phyloP scores from a whole-genome alignment of 2,888 invertebrate species.

The Scaptomyza polygonia region DNA sequence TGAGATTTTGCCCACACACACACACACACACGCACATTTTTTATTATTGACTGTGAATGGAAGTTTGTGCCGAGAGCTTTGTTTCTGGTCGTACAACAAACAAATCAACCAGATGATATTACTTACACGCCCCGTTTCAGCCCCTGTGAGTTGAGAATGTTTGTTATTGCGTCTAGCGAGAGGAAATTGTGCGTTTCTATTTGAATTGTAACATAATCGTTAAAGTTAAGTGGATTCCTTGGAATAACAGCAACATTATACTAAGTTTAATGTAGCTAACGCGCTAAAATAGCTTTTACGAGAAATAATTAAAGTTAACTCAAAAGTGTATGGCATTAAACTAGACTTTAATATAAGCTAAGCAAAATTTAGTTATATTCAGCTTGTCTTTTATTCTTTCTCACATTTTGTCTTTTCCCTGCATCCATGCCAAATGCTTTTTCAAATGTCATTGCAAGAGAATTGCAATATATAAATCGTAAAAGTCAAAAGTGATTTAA shows the following conservation, averaged over 20 bases:
- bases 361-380: too few relatives aligned
- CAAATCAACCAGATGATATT: slow-evolving; percentile 22
- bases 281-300: too few relatives aligned
- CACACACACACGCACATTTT: too few relatives aligned
- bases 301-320: background rate
- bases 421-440: background rate
- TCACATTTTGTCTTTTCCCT: background rate
- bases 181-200: slow-evolving; percentile 44
- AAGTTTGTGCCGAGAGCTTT: slow-evolving; percentile 22
- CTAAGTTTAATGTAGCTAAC: slow-evolving; percentile 20
- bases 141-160: background rate
- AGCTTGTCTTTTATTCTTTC: background rate
- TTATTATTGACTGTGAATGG: slow-evolving; percentile 59
- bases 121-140: slow-evolving; percentile 8
- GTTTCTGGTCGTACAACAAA: slow-evolving; percentile 6
- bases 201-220: slow-evolving; percentile 58
- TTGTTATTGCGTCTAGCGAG: slow-evolving; percentile 1
- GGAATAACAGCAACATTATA: slow-evolving; percentile 17
- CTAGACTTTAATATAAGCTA: too few relatives aligned
- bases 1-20: slow-evolving; percentile 36
- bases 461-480: slow-evolving; percentile 30
- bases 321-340: too few relatives aligned
- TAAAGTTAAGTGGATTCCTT: slow-evolving; percentile 48
- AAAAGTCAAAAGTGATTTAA: slow-evolving; percentile 3
- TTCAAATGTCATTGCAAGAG: slow-evolving; percentile 7